Percentiles rank a stretch among this genome's conserved stretches.
These are phyloP conservation scores for Melieria crassipennis DNA, from an alignment of 2,888 invertebrate species.

Conservation along the genomic window DNA sequence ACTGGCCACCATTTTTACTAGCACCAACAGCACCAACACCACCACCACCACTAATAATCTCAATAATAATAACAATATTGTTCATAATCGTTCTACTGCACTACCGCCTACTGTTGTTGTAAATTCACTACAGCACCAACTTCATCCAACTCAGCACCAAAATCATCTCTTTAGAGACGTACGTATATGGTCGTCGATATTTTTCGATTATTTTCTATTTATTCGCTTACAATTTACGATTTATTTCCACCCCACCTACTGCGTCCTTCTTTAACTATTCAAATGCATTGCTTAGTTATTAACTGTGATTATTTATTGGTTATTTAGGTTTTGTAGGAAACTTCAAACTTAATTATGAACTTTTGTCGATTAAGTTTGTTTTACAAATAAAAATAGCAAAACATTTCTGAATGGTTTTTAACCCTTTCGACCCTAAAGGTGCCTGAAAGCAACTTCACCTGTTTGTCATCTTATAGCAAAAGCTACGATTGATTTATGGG, in stretches of 20 bases:
- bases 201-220: constrained; percentile 26
- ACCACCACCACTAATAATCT: constrained; percentile 43
- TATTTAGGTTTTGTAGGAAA: background rate
- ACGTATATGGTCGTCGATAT: constrained; percentile 57
- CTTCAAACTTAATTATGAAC: no score
- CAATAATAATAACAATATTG: constrained; percentile 46
- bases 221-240: constrained; percentile 13
- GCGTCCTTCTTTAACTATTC: background rate
- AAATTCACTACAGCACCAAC: constrained; percentile 66
- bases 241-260: background rate
- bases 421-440: no score
- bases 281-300: background rate
- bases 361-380: no score
- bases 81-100: constrained; percentile 45
- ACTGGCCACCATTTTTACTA: constrained; percentile 48
- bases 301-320: background rate
- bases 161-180: constrained; percentile 67
- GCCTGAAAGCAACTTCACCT: no score
- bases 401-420: no score
- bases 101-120: constrained; percentile 63
- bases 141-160: constrained; percentile 66
- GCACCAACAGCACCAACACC: constrained; percentile 46
- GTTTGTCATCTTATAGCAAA: no score
- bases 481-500: no score
- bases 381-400: no score